A percentile compares a stretch with the other conserved stretches of the same genome.
phyloP scores from a whole-genome alignment of 2,797 vertebrate species.

The Peromyscus melanophrys region DNA sequence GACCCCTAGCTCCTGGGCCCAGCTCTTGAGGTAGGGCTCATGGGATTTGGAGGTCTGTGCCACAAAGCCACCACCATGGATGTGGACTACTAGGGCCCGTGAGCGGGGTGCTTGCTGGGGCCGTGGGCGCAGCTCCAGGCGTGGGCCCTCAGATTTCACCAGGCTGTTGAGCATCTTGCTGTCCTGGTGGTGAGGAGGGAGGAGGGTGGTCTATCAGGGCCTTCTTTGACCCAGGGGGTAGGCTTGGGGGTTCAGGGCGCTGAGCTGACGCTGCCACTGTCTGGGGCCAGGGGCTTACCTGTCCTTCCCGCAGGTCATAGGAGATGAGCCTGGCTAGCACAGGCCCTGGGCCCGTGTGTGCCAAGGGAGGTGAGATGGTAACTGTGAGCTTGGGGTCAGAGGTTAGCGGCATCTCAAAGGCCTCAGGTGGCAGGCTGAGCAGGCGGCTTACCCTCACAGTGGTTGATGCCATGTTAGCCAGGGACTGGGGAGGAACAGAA shows the following conservation, averaged over 20 bases:
- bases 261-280: not conserved
- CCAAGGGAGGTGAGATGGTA: constrained; percentile 92
- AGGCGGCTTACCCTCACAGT: constrained; percentile 94
- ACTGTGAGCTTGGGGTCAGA: constrained; percentile 90
- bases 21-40: constrained; percentile 95
- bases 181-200: constrained; percentile 88
- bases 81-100: constrained; percentile 93
- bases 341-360: constrained; percentile 92
- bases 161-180: constrained; percentile 92
- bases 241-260: not conserved
- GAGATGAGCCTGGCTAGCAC: constrained; percentile 95
- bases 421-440: constrained; percentile 92
- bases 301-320: constrained; percentile 94
- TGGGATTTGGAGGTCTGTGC: constrained; percentile 97
- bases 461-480: constrained; percentile 94
- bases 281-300: constrained; percentile 89
- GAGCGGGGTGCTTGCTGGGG: constrained; percentile 91
- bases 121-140: constrained; percentile 92
- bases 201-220: not conserved
- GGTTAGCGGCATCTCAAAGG: constrained; percentile 93
- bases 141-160: constrained; percentile 91
- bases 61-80: constrained; percentile 96
- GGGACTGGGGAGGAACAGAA: constrained; percentile 88
- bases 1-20: constrained; percentile 94
- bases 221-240: not conserved